Conservation (phyloP, 2,888 invertebrate species). For the Diabrotica balteata region DNA sequence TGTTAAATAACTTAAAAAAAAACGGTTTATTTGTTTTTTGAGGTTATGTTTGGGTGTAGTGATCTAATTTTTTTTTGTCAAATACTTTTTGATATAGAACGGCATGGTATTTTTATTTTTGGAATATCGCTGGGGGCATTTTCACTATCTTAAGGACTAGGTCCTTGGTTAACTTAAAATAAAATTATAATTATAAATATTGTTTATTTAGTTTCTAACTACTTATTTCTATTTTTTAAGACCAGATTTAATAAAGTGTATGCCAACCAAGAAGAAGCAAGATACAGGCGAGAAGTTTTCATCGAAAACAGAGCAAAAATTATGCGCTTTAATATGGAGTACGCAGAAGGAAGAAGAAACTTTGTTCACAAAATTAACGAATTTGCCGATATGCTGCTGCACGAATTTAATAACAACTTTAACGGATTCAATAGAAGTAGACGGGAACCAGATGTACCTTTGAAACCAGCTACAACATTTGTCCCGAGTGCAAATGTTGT, state of each 20-base stretch:
- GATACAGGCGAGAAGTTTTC: conserved; percentile 54
- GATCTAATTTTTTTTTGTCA: no score
- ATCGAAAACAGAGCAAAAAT: conserved; percentile 57
- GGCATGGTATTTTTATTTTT: no score
- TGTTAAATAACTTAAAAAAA: no score
- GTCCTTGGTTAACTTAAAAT: no score
- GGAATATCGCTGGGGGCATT: no score
- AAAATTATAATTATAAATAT: no score
- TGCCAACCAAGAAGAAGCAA: conserved; percentile 48
- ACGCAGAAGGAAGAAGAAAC: conserved; percentile 48
- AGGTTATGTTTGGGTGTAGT: no score
- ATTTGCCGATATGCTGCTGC: conserved; percentile 55
- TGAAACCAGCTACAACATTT: conserved; percentile 47
- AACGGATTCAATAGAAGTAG: conserved; percentile 59
- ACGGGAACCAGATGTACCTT: conserved; percentile 4
- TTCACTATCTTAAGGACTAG: no score
- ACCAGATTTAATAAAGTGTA: conserved; percentile 54
- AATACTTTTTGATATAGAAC: no score
- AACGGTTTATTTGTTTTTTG: no score
- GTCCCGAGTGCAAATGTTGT: conserved; percentile 54
- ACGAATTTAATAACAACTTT: conserved; percentile 53
- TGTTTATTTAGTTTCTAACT: neutral
- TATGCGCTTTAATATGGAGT: conserved; percentile 53
- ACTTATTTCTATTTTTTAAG: conserved; percentile 13
- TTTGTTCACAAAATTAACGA: conserved; percentile 55